Evolutionary conservation across 1,140 invertebrate genomes (phyloP).

Genomic region (Dolichoris vasculosae): DNA sequence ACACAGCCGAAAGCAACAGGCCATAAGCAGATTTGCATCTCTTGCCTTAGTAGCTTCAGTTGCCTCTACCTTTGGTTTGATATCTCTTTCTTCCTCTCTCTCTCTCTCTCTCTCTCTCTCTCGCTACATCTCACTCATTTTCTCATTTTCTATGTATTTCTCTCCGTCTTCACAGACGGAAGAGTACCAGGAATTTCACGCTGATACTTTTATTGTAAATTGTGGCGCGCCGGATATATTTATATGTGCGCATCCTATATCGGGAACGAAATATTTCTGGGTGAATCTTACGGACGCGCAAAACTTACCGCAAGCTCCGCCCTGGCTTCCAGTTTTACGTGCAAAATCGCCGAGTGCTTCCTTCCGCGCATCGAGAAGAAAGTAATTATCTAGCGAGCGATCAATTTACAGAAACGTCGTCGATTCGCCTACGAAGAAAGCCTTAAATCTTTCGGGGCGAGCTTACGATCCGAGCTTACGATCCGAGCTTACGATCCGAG

Average conservation of each 20-base stretch:
- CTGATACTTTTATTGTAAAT: constrained; percentile 61
- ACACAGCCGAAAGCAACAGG: not conserved
- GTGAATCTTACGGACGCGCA: constrained; percentile 42
- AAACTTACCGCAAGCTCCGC: not conserved
- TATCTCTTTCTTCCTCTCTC: too few relatives aligned
- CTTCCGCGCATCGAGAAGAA: not conserved
- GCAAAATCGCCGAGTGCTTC: not conserved
- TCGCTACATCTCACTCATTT: not conserved
- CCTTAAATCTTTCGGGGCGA: too few relatives aligned
- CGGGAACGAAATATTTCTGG: constrained; percentile 60
- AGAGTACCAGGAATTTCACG: constrained; percentile 46
- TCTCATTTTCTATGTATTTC: not conserved
- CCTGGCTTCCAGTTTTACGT: not conserved
- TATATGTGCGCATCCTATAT: constrained; percentile 58
- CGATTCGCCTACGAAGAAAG: not conserved
- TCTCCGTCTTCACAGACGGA: not conserved
- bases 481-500: too few relatives aligned
- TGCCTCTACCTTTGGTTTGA: too few relatives aligned
- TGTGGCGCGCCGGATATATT: constrained; percentile 53
- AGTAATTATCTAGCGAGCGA: too few relatives aligned
- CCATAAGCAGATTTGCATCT: not conserved
- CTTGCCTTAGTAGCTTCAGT: not conserved
- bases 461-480: not conserved
- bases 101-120: constrained; percentile 24
- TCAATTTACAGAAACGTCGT: not conserved